phyloP scores from a whole-genome alignment of 1,140 invertebrate genomes.

The Semibalanus balanoides region DNA sequence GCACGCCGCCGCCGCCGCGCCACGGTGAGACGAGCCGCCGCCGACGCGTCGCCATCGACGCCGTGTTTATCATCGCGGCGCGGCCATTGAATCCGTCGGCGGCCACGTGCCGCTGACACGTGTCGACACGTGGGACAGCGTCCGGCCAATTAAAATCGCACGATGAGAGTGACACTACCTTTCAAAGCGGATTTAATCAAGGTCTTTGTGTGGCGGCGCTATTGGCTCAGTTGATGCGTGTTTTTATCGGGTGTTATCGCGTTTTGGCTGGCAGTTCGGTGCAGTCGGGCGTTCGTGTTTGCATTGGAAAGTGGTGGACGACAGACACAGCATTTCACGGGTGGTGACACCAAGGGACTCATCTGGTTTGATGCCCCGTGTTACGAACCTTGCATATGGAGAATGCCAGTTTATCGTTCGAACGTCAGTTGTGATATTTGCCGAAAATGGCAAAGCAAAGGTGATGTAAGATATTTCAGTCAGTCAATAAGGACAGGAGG shows the following conservation, averaged over 20 bases:
- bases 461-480: too few relatives aligned
- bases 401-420: too few relatives aligned
- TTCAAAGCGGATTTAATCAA: neutral
- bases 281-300: neutral
- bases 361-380: too few relatives aligned
- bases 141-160: neutral
- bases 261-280: neutral
- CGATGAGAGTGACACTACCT: neutral
- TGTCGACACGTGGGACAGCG: neutral
- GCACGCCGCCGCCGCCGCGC: too few relatives aligned
- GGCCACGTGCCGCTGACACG: neutral
- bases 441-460: too few relatives aligned
- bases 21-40: too few relatives aligned
- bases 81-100: neutral
- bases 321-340: too few relatives aligned
- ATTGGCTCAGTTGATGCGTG: neutral
- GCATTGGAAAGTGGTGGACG: neutral
- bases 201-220: neutral
- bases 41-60: neutral
- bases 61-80: neutral
- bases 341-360: too few relatives aligned
- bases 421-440: too few relatives aligned
- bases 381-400: too few relatives aligned
- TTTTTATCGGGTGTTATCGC: neutral
- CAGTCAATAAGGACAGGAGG: too few relatives aligned